These are phyloP conservation scores for Diplolepis rosae DNA, from an alignment of 2,888 invertebrate species.

Conservation along the genomic window DNA sequence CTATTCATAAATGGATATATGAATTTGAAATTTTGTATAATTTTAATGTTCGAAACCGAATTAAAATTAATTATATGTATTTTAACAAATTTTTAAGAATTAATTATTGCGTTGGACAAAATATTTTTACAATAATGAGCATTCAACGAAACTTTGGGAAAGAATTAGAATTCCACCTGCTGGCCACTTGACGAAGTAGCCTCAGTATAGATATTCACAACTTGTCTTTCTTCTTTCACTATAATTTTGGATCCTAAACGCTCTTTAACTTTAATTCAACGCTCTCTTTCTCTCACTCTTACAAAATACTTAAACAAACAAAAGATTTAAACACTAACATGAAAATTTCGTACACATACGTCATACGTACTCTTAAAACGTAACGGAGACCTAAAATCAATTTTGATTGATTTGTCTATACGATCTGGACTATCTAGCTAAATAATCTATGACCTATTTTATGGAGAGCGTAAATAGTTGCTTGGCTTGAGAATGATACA, in stretches of 20 bases:
- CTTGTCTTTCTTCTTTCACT: constrained; percentile 30
- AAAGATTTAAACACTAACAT: constrained; percentile 14
- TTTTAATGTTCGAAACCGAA: too few relatives aligned
- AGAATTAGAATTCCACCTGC: not conserved
- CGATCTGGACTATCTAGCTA: constrained; percentile 29
- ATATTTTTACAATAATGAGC: not conserved
- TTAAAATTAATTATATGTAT: too few relatives aligned
- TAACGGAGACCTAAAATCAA: constrained; percentile 63
- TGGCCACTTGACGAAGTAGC: not conserved
- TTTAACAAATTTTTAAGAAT: too few relatives aligned
- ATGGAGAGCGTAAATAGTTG: constrained; percentile 24
- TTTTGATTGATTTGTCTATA: constrained; percentile 66
- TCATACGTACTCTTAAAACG: constrained; percentile 50
- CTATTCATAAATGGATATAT: not conserved
- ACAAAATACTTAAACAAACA: not conserved
- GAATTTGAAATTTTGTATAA: not conserved
- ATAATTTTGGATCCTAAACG: constrained; percentile 22
- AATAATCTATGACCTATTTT: constrained; percentile 30
- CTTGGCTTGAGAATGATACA: constrained; percentile 12
- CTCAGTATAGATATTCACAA: not conserved
- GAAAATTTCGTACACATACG: constrained; percentile 48
- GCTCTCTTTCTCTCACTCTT: constrained; percentile 11
- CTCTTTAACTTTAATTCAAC: constrained; percentile 25
- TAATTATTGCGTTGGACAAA: not conserved
- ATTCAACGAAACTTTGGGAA: constrained; percentile 3